Percentiles rank a stretch among this genome's conserved stretches.
phyloP scores from a whole-genome alignment of 2,797 vertebrate genomes.

The Pangasius krempfi region DNA sequence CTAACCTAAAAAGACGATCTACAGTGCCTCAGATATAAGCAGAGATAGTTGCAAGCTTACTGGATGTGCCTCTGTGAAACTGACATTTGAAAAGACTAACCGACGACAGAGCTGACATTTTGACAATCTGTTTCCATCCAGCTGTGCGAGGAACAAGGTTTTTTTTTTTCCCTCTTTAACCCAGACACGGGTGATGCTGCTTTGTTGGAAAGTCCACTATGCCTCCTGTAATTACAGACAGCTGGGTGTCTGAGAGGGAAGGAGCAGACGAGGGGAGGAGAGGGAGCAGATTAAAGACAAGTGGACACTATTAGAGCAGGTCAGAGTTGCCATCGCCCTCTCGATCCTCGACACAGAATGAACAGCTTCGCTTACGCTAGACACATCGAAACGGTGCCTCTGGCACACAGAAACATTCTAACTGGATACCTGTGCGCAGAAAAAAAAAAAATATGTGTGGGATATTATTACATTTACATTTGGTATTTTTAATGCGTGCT shows the following conservation, averaged over 20 bases:
- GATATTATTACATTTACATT: conserved; percentile 35
- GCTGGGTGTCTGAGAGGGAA: conserved; percentile 25
- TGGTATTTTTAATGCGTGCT: conserved; percentile 27
- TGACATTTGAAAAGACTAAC: conserved; percentile 47
- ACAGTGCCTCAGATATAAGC: conserved; percentile 7
- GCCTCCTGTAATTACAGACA: conserved; percentile 54
- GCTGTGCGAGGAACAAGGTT: conserved; percentile 34
- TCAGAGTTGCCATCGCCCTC: conserved; percentile 33
- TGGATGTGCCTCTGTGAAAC: conserved; percentile 25
- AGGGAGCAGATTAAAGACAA: conserved; percentile 52
- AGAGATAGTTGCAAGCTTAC: background rate
- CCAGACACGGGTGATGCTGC: conserved; percentile 20
- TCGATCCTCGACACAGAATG: conserved; percentile 24
- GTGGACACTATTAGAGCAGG: conserved; percentile 53
- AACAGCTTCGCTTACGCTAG: conserved; percentile 2
- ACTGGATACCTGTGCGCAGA: background rate
- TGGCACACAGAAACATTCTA: background rate
- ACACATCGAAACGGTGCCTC: background rate
- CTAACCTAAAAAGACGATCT: background rate
- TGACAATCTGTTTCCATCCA: conserved; percentile 50
- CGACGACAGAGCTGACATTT: conserved; percentile 45
- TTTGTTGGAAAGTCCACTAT: conserved; percentile 40
- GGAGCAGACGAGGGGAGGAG: background rate
- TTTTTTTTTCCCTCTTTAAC: conserved; percentile 42
- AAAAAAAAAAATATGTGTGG: background rate